Evolutionary conservation across 1,140 invertebrate genomes (phyloP), one percentile per base, ranked within the genome.

Genomic region (Oryctes rhinoceros): DNA sequence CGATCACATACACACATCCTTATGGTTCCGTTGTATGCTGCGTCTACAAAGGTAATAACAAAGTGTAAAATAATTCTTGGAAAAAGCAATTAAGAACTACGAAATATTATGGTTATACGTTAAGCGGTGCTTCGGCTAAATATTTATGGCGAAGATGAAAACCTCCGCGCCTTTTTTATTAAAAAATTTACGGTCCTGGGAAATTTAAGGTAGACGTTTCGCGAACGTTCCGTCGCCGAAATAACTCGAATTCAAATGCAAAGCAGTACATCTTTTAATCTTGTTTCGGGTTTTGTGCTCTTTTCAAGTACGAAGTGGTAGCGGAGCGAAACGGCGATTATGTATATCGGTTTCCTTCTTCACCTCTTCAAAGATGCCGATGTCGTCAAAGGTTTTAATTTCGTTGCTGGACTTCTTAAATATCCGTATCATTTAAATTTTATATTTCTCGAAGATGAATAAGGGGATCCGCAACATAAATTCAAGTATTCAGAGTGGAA

Each of bases 11-110:
- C 39, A 44, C 39, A 44, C 39, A 44, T 44, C 39, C 39, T 44
- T 10, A 44, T 44, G 39, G 39, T 44, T 44, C 39, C 39, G 9
- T n/a, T 71, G 35, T 71, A 71, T 9, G 24, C 3, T 71, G 11
- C 24, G 35, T 71, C 35, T 37, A 37, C 11, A 71, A 71, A 71
- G 65, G 65, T 71, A 71, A 71, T 71, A 71, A 71, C 65, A 24
- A 71, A 71, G 65, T 71, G 65, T 71, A 71, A 71, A 71, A 71
- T 71, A 71, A 30, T 71, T 71, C 65, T 24, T 4, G 65, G 65
- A 71, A 71, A 35, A 24, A 37, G 65, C 65, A 71, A 71, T 71
- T 71, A 71, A 71, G 65, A 71, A 24, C 35, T 20, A 24, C 30
- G 65, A 71, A 71, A 71, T 71, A 62, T 62, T 18, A 71, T 71